These are phyloP conservation scores for Meriones psammophilus DNA, from an alignment of 2,797 vertebrate genomes.

Conservation along the genomic window DNA sequence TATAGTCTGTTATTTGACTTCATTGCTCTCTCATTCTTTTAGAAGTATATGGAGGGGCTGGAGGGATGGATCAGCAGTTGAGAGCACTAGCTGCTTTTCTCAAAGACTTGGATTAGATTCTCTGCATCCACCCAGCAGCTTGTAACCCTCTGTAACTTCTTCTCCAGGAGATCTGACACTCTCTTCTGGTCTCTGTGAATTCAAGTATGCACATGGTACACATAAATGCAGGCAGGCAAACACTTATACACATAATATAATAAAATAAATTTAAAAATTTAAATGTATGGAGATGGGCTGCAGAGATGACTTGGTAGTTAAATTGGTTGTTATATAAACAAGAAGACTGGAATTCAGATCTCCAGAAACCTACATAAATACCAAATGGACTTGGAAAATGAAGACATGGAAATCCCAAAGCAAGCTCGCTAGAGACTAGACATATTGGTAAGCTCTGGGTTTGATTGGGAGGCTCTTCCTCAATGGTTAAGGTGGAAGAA, in stretches of 20 bases:
- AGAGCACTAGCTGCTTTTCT: neutral
- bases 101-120: neutral
- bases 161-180: neutral
- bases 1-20: constrained; percentile 48
- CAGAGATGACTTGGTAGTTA: neutral
- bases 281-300: neutral
- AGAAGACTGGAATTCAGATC: neutral
- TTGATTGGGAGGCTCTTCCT: neutral
- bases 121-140: neutral
- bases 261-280: neutral
- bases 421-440: neutral
- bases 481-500: neutral
- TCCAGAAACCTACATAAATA: neutral
- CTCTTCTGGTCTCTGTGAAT: neutral
- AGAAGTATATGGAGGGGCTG: neutral
- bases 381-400: neutral
- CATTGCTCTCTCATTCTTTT: constrained; percentile 42
- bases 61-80: neutral
- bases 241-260: neutral
- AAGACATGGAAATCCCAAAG: neutral
- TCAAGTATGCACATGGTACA: neutral
- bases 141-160: neutral
- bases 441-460: neutral
- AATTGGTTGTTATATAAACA: neutral
- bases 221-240: neutral